A percentile compares a stretch with the other conserved stretches of the same genome.
Evolutionary conservation across 2,888 invertebrate species (phyloP).

Genomic region (Thereva nobilitata): DNA sequence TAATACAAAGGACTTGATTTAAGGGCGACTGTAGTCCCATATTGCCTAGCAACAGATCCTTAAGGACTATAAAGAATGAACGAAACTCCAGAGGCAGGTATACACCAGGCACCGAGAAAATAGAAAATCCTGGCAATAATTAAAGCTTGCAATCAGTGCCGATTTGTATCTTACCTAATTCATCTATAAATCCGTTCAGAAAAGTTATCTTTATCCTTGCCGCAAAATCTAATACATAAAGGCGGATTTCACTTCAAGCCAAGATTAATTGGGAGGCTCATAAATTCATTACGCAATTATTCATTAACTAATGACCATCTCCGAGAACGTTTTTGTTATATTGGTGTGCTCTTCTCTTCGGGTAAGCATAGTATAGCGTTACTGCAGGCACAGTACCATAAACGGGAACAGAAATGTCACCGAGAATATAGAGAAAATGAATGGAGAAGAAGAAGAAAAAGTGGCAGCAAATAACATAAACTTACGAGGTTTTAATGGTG

Average conservation of each 20-base stretch:
- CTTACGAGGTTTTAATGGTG: no score
- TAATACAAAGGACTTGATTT: no score
- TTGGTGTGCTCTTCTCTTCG: background rate
- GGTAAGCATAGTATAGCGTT: no score
- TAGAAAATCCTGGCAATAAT: slow-evolving; percentile 1
- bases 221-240: slow-evolving; percentile 24
- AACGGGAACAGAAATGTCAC: background rate
- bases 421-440: no score
- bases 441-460: no score
- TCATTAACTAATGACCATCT: slow-evolving; percentile 28
- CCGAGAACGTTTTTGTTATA: slow-evolving; percentile 15
- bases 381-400: background rate
- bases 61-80: no score
- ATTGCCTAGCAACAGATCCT: no score
- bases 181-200: slow-evolving; percentile 20
- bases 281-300: slow-evolving; percentile 34
- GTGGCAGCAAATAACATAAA: no score
- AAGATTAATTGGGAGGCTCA: slow-evolving; percentile 32
- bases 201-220: background rate
- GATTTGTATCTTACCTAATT: slow-evolving; percentile 19
- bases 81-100: no score
- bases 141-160: slow-evolving; percentile 20
- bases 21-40: no score
- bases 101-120: background rate
- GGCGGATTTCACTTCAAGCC: slow-evolving; percentile 15